Conservation (phyloP, 2,797 vertebrate genomes). For the Sternotherus odoratus region DNA sequence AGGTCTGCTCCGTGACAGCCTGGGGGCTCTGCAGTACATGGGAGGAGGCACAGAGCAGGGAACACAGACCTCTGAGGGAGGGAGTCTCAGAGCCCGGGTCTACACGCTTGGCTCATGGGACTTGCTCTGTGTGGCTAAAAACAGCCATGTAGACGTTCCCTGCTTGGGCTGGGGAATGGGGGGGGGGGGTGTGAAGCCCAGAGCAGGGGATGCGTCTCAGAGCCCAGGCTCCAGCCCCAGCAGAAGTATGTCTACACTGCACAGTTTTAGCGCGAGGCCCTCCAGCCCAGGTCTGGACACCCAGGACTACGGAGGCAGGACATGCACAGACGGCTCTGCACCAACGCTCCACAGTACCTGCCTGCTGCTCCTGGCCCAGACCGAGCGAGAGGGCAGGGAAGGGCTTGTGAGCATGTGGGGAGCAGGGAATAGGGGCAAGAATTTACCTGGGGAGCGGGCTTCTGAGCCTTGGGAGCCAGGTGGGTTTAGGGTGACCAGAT, state of each 20-base stretch:
- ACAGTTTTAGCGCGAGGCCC: background rate
- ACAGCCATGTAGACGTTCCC: background rate
- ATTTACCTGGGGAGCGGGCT: no score
- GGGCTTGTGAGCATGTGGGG: no score
- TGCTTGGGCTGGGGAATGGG: background rate
- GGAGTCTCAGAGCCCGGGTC: background rate
- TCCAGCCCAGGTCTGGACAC: background rate
- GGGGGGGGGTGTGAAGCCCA: no score
- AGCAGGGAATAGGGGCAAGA: no score
- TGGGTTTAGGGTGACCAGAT: no score
- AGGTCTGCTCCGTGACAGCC: background rate
- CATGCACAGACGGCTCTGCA: no score
- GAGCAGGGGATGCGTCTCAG: accelerated
- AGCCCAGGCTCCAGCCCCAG: no score
- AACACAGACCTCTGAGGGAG: background rate
- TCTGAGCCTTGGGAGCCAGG: no score
- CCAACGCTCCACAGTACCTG: no score
- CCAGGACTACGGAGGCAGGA: no score
- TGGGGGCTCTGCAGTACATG: background rate
- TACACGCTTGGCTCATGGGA: background rate
- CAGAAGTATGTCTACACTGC: background rate
- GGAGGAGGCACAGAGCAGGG: background rate
- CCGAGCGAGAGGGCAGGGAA: no score
- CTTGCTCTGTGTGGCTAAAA: background rate
- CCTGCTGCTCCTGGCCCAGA: no score